Base-by-base conservation (phyloP, 2,888 invertebrate species). In the Rhodophaea formosa region DNA sequence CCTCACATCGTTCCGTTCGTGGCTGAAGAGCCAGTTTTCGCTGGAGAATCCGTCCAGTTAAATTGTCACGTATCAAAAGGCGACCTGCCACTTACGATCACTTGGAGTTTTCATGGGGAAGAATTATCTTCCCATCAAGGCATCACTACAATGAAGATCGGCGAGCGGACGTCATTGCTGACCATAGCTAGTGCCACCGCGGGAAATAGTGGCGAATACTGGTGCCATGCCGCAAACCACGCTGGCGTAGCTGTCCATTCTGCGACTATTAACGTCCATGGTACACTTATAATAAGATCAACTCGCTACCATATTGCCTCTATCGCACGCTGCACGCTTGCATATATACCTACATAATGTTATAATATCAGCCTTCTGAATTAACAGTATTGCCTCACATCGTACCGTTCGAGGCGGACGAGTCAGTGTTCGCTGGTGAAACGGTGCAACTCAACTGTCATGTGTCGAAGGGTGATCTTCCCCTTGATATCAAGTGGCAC, bases 401-500 rank as follows among this genome's bases (percentile, higher is more conserved):
- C 82, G 92, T 93, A 74, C 94, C 94, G 64, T 94, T 94, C 79
- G 90, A 92, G 71, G 93, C 94, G 69, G 93, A 93, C 69, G 94
- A 94, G 76, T 92, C 94, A 57, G 92, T 94, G 61, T 94, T 95
- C 79, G 94, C 94, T 67, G 95, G 95, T 42, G 95, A 95, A 80
- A 90, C 93, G 55, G 93, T 94, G 56, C 94, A 94, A 68, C 92
- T 94, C 62, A 93, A 92, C 71, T 96, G 95, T 82, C 93, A 94
- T 62, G 93, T 95, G 59, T 93, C 93, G 29, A 94, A 94, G 80
- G 96, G 96, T 55, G 96, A 96, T 83, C 86, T 94, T 65, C 96
- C 96, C 8, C 89, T 96, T 65, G 92, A 93, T 66, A 94, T 96
- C 65, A 92, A 92, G 63, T 96, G 96, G 96, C 93, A 93, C 67